Evolutionary conservation across 2,113 vertebrate genomes (phyloP), one percentile per base, ranked within the genome.

Genomic region (Gavia stellata): DNA sequence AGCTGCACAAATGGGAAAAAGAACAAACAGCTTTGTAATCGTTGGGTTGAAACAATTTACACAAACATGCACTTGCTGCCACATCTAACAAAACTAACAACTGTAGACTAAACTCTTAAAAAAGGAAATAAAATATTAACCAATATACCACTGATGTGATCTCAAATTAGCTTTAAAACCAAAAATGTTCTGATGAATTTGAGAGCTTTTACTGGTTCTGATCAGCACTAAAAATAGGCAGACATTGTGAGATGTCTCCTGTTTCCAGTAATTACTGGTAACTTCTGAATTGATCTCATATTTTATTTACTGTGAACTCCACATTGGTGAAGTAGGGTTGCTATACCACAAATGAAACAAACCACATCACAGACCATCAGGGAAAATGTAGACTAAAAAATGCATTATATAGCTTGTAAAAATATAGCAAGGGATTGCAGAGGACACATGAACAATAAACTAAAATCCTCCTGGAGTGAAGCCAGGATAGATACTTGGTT

Each of bases 61-160:
- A 65, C 18, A 88, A 84, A 65, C 3, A 56, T 34, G 49, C 7
- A 65, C 19, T 65, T 85, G 45, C 73, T 94, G 36, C 10, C 71
- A 63, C 8, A n/a, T 53, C 34, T 47, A 56, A 59, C 20, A 86
- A 86, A 91, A 50, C 16, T 40, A 85, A 52, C 18, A 79, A 65
- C 36, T 53, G 31, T 8, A 80, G 71, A 73, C 10, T 21, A 85
- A 91, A 90, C 14, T 53, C 34, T 63, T 73, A n/a, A 52, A 17
- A 81, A 79, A 84, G 15, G 7, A 92, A 91, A 92, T 87, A 84
- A 92, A 95, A 87, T 79, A 79, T 85, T 85, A 82, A 95, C 52
- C 20, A 88, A 49, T 50, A 38, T 26, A n/a, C 8, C 33, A 73
- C 31, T 49, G 28, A 73, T 24, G 25, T 28, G 31, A 95, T 65